Percentiles rank a stretch among this genome's conserved stretches.
These are phyloP conservation scores for Labia minor DNA, from an alignment of 2,888 invertebrate genomes.

Conservation along the genomic window DNA sequence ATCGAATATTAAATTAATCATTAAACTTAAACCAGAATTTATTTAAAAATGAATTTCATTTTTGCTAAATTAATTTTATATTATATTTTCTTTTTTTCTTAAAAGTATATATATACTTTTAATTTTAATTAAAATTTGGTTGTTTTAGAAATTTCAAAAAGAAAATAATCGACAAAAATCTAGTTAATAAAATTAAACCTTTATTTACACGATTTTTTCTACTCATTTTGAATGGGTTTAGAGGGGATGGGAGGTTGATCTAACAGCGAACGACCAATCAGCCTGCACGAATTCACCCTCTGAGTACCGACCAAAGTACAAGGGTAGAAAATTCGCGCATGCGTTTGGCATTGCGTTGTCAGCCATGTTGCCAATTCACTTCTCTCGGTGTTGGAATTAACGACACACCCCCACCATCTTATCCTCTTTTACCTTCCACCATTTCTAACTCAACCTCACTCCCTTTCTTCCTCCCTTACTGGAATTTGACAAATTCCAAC, in stretches of 20 bases:
- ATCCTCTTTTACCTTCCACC: no score
- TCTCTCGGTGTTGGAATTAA: background rate
- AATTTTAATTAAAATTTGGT: no score
- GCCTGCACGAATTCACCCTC: background rate
- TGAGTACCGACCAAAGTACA: background rate
- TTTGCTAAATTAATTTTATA: no score
- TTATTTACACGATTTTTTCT: background rate
- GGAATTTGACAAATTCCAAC: conserved; percentile 13
- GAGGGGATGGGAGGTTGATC: no score
- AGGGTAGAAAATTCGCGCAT: background rate
- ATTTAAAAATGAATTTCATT: no score
- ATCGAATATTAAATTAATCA: no score
- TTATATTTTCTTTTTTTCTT: no score
- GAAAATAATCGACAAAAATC: background rate
- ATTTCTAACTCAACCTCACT: no score
- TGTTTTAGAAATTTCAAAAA: background rate
- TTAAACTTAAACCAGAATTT: no score
- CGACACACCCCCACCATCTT: background rate
- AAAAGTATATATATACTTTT: no score
- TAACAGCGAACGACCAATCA: background rate
- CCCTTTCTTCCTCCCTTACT: background rate
- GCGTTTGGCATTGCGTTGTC: background rate
- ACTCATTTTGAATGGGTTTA: background rate
- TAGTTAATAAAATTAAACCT: background rate
- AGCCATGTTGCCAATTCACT: background rate